phyloP scores from a whole-genome alignment of 2,797 vertebrate species.

The Cossypha caffra region DNA sequence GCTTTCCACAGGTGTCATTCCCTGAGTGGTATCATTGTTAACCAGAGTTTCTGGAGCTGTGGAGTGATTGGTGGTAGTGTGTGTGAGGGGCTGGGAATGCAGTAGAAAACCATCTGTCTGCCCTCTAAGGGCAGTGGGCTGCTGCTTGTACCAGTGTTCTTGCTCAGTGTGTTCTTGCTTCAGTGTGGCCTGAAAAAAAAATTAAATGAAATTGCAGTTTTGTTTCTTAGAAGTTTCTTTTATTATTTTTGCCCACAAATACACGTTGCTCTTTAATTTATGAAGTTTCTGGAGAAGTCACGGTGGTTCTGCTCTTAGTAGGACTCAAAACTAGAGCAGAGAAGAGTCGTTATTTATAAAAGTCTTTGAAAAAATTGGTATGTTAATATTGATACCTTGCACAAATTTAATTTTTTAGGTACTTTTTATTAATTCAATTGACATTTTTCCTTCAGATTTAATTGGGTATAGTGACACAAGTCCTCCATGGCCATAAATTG shows the following conservation, averaged over 20 bases:
- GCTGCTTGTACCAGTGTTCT: background rate
- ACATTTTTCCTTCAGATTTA: background rate
- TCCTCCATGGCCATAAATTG: background rate
- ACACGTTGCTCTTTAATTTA: background rate
- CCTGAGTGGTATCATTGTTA: background rate
- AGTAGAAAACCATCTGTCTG: background rate
- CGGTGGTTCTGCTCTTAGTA: background rate
- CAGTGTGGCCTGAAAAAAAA: background rate
- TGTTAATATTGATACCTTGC: background rate
- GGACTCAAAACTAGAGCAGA: background rate
- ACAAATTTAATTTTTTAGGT: background rate
- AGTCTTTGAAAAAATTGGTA: background rate
- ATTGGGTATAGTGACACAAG: background rate
- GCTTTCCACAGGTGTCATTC: background rate
- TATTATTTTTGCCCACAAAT: background rate
- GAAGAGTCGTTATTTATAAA: background rate
- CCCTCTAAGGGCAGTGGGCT: background rate
- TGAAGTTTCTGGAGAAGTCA: background rate
- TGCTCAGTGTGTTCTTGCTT: rapidly evolving
- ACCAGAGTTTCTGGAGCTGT: background rate
- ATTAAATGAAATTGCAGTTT: background rate
- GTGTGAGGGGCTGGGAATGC: rapidly evolving
- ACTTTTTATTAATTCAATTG: background rate
- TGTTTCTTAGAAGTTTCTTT: background rate
- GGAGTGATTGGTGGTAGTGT: background rate